A percentile compares a stretch with the other conserved stretches of the same genome.
Evolutionary conservation across 2,888 invertebrate genomes (phyloP).

Genomic region (Drosophila pullipes): DNA sequence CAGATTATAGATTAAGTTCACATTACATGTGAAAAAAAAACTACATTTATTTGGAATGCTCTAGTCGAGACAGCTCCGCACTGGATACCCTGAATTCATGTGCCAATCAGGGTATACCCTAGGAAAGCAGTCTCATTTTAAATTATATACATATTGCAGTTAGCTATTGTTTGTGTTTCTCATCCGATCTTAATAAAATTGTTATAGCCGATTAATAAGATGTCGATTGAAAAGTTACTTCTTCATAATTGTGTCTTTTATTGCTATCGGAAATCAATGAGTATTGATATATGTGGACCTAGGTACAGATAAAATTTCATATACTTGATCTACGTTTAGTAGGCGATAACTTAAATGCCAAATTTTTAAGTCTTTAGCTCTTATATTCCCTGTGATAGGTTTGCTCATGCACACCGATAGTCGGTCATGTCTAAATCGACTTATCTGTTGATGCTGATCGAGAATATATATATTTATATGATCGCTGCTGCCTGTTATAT

Average conservation of each 20-base stretch:
- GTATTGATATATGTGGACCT: not conserved
- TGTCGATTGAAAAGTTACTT: not conserved
- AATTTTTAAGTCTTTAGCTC: not conserved
- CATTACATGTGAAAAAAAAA: not conserved
- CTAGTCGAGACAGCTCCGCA: not conserved
- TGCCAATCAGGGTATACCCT: not conserved
- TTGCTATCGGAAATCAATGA: not conserved
- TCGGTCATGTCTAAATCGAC: not conserved
- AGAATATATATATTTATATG: not conserved
- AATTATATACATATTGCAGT: not conserved
- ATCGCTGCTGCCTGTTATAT: not conserved
- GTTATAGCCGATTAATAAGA: not conserved
- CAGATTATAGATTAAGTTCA: no score
- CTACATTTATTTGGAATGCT: not conserved
- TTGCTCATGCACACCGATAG: not conserved
- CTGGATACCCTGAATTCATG: no score
- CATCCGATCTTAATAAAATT: not conserved
- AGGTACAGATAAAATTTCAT: fast-evolving
- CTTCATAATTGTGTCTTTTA: not conserved
- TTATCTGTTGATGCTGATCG: not conserved
- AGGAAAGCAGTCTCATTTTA: not conserved
- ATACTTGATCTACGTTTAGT: not conserved
- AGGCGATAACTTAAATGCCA: not conserved
- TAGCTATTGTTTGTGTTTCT: not conserved
- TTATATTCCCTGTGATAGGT: not conserved